Conservation (phyloP, 2,113 vertebrate genomes). For the Procapra przewalskii region DNA sequence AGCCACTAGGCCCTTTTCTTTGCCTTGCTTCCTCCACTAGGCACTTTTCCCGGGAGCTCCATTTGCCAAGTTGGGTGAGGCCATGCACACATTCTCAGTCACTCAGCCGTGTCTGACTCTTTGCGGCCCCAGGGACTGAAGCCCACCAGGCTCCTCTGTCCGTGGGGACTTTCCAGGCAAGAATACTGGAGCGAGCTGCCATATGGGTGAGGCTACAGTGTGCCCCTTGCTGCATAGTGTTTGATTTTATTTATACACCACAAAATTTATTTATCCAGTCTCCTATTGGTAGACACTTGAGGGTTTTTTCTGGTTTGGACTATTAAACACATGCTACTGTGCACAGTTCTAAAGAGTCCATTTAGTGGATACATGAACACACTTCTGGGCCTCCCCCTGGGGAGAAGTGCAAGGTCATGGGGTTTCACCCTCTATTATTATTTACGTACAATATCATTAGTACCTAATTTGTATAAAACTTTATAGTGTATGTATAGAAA, state of each 20-base stretch:
- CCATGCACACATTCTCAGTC: accelerated
- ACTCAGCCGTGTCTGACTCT: not conserved
- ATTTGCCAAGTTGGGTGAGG: not conserved
- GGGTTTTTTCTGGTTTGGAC: not conserved
- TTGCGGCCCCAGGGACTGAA: not conserved
- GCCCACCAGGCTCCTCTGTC: not conserved
- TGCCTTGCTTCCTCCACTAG: not conserved
- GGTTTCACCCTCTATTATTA: not conserved
- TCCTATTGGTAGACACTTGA: not conserved
- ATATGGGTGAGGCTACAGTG: not conserved
- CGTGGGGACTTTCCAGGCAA: not conserved
- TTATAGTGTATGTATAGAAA: not conserved
- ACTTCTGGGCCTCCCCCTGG: not conserved
- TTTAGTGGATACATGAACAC: not conserved
- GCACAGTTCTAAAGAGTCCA: not conserved
- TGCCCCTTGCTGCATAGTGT: not conserved
- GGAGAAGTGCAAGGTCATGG: not conserved
- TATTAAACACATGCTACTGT: not conserved
- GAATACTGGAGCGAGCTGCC: not conserved
- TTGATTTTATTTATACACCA: not conserved
- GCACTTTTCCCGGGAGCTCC: not conserved
- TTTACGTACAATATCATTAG: not conserved
- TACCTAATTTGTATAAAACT: not conserved
- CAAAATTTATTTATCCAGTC: not conserved
- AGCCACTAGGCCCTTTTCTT: too few relatives aligned